Conservation (phyloP, 2,797 vertebrate species). For the Odontamblyopus lacepedii region DNA sequence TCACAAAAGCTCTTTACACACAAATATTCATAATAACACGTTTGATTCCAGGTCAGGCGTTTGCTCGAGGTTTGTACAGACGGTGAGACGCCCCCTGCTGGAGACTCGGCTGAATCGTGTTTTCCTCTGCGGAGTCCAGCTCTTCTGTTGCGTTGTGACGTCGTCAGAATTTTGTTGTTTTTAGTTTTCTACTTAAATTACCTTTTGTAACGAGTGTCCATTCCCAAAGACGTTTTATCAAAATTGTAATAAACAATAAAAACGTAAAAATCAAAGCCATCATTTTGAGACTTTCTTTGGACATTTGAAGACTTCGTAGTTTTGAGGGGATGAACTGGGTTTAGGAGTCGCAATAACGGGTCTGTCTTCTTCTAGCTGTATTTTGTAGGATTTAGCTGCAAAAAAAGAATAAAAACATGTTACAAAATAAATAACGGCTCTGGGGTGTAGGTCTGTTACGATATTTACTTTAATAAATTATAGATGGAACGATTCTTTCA, state of each 20-base stretch:
- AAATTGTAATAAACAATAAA: constrained; percentile 80
- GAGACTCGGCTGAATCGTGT: not conserved
- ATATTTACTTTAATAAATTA: too few relatives aligned
- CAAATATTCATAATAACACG: constrained; percentile 10
- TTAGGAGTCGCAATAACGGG: constrained; percentile 67
- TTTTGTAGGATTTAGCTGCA: constrained; percentile 87
- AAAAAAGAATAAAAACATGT: constrained; percentile 3
- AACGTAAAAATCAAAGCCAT: constrained; percentile 13
- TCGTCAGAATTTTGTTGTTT: constrained; percentile 26
- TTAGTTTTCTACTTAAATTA: constrained; percentile 57
- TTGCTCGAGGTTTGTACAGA: constrained; percentile 65
- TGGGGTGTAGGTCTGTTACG: too few relatives aligned
- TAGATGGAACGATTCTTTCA: too few relatives aligned
- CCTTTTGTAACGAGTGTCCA: constrained; percentile 62
- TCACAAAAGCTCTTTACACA: constrained; percentile 25
- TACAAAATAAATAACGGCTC: not conserved
- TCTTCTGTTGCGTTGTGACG: too few relatives aligned
- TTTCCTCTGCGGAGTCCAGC: not conserved
- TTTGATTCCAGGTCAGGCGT: constrained; percentile 59
- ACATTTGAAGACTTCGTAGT: constrained; percentile 87
- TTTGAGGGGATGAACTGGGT: constrained; percentile 58
- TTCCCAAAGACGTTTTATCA: constrained; percentile 76
- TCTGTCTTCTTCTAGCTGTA: constrained; percentile 77
- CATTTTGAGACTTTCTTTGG: constrained; percentile 53
- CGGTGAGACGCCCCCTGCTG: constrained; percentile 81